phyloP scores from a whole-genome alignment of 2,113 vertebrate genomes.

The Coracopsis vasa region DNA sequence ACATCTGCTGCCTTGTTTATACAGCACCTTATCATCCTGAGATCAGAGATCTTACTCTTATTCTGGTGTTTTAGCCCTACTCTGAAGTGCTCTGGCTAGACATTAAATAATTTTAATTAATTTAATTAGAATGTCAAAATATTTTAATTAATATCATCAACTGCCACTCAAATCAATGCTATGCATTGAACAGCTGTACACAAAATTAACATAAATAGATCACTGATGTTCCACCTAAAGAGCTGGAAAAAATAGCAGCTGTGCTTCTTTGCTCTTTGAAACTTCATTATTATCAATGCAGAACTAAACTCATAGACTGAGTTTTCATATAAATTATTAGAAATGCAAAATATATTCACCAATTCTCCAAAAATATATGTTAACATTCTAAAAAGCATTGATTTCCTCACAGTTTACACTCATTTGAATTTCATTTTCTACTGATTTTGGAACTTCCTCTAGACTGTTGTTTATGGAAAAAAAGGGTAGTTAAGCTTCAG shows the following conservation, averaged over 20 bases:
- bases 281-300: not conserved
- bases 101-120: not conserved
- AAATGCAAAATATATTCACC: not conserved
- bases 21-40: not conserved
- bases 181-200: not conserved
- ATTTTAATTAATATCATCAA: not conserved
- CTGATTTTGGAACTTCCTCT: not conserved
- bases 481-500: not conserved
- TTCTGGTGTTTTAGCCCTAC: not conserved
- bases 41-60: not conserved
- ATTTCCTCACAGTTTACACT: not conserved
- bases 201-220: not conserved
- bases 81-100: not conserved
- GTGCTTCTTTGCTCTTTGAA: not conserved
- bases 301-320: not conserved
- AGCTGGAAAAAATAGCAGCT: not conserved
- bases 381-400: not conserved
- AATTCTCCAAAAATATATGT: not conserved
- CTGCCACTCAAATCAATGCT: not conserved
- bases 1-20: not conserved
- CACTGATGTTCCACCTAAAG: not conserved
- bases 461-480: not conserved
- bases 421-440: not conserved
- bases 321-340: not conserved
- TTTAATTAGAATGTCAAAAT: not conserved